Conservation (phyloP, 92 coral and sea anemone genomes). For the Virgularia gustaviana region DNA sequence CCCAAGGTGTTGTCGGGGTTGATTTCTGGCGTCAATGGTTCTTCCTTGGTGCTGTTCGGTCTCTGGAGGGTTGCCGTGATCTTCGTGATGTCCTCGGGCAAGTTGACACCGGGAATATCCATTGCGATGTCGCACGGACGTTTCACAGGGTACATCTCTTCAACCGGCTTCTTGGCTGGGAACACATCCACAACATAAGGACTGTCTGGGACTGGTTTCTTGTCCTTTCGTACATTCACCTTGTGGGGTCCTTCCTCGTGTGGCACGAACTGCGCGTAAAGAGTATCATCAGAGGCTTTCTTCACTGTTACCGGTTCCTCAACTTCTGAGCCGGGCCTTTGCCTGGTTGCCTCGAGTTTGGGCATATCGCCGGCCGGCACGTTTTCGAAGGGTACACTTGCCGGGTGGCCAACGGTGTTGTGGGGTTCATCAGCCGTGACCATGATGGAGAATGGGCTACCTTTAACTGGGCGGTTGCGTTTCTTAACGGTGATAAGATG, state of each 20-base stretch:
- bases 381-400: conserved; percentile 71
- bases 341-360: conserved; percentile 70
- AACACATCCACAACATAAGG: conserved; percentile 86
- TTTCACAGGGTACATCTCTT: conserved; percentile 89
- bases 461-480: conserved; percentile 69
- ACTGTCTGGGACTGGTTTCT: conserved; percentile 65
- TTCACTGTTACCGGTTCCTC: conserved; percentile 84
- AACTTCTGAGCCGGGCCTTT: conserved; percentile 67
- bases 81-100: conserved; percentile 85
- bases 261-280: conserved; percentile 93
- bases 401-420: conserved; percentile 87
- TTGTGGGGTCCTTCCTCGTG: conserved; percentile 90
- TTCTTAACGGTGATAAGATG: conserved; percentile 85
- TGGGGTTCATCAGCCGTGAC: conserved; percentile 91
- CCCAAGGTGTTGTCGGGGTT: conserved; percentile 87
- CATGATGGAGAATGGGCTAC: conserved; percentile 93
- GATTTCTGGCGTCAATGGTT: conserved; percentile 71
- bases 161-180: conserved; percentile 58
- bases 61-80: conserved; percentile 78
- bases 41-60: conserved; percentile 79
- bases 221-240: conserved; percentile 81
- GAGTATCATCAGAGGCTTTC: conserved; percentile 81
- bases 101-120: conserved; percentile 81
- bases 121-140: conserved; percentile 85
- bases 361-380: conserved; percentile 71